Evolutionary conservation across 1,140 invertebrate species (phyloP).

Genomic region (Pissodes strobi): DNA sequence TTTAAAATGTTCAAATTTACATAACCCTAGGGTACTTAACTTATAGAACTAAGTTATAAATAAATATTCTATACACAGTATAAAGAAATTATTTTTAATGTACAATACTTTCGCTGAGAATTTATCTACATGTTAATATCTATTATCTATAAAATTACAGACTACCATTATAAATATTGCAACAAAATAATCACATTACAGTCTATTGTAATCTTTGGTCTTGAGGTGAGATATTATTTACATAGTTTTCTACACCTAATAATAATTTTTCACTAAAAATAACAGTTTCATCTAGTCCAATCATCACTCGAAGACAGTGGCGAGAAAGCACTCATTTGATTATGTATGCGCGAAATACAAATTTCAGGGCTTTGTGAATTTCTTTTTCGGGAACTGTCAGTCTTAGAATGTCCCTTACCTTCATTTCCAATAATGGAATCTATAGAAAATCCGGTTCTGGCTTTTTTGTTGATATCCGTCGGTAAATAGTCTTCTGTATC

Average conservation of each 20-base stretch:
- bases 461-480: conserved; percentile 49
- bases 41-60: conserved; percentile 44
- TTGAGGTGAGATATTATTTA: conserved; percentile 21
- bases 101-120: conserved; percentile 6
- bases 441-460: conserved; percentile 52
- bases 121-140: conserved; percentile 24
- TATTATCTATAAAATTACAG: conserved; percentile 19
- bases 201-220: conserved; percentile 45
- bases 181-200: conserved; percentile 47
- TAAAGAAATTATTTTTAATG: conserved; percentile 27
- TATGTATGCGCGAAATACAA: conserved; percentile 41
- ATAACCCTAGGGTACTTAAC: conserved; percentile 26
- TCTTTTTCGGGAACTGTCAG: conserved; percentile 36
- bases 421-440: conserved; percentile 53
- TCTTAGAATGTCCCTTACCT: conserved; percentile 30
- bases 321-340: conserved; percentile 52
- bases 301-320: conserved; percentile 49
- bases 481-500: conserved; percentile 47
- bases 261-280: not conserved
- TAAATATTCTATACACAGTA: conserved; percentile 42
- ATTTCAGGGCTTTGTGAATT: conserved; percentile 40
- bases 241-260: conserved; percentile 1
- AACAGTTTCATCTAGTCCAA: conserved; percentile 53
- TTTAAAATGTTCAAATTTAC: conserved; percentile 9
- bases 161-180: conserved; percentile 45